phyloP scores from a whole-genome alignment of 2,797 vertebrate species.

The Spinibarbus caldwelli region DNA sequence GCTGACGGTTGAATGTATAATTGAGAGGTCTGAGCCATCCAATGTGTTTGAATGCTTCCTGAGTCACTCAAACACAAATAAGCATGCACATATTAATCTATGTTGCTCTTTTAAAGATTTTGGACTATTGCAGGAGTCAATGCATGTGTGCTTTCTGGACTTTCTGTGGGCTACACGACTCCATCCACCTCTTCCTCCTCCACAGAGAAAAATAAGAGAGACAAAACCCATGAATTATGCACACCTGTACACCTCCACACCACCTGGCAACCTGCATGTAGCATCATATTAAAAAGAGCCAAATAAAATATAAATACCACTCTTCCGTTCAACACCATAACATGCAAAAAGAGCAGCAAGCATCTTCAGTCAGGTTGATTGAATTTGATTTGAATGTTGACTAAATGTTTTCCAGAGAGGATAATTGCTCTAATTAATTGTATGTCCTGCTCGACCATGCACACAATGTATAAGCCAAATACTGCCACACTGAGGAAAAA shows the following conservation, averaged over 20 bases:
- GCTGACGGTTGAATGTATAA: slow-evolving; percentile 16
- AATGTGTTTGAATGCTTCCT: slow-evolving; percentile 22
- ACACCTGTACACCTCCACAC: slow-evolving; percentile 48
- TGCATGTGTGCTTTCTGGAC: slow-evolving; percentile 24
- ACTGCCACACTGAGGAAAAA: background rate
- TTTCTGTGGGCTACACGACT: slow-evolving; percentile 27
- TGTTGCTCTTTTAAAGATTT: slow-evolving; percentile 2
- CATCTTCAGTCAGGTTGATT: background rate
- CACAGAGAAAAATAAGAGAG: slow-evolving; percentile 12
- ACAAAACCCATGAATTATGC: slow-evolving; percentile 48
- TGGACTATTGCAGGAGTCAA: background rate
- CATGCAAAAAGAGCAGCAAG: background rate
- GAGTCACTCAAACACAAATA: background rate
- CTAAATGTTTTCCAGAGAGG: background rate
- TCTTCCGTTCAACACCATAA: background rate
- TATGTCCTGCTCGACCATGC: background rate
- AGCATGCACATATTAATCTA: background rate
- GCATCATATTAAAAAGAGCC: slow-evolving; percentile 1
- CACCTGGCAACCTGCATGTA: slow-evolving; percentile 53
- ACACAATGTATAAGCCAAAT: background rate
- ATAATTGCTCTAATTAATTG: background rate
- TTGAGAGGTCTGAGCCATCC: slow-evolving; percentile 24
- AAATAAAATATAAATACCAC: slow-evolving; percentile 39
- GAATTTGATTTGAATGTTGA: slow-evolving; percentile 10
- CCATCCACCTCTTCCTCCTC: background rate